These are phyloP conservation scores for Umimayanthus chanpuru DNA, from an alignment of 92 coral and sea anemone species.

Conservation along the genomic window DNA sequence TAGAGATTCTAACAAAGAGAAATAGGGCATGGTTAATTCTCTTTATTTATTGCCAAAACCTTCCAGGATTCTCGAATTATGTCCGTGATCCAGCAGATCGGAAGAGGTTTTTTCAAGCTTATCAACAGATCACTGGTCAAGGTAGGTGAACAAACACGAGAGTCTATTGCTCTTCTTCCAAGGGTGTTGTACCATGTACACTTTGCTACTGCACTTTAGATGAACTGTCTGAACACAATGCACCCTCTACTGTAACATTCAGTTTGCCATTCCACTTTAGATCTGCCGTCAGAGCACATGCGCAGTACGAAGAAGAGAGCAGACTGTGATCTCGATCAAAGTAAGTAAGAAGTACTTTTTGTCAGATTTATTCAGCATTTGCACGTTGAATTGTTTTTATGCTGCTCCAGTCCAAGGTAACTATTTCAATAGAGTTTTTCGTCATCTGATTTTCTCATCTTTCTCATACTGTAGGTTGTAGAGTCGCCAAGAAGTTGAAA, in stretches of 20 bases:
- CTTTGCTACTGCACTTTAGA: neutral
- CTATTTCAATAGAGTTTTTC: too few species aligned
- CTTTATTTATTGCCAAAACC: neutral
- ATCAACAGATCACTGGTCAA: slow-evolving; percentile 77
- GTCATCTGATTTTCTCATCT: neutral
- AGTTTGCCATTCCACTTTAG: neutral
- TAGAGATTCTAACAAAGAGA: too few species aligned
- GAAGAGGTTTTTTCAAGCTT: slow-evolving; percentile 69
- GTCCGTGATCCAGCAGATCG: slow-evolving; percentile 74
- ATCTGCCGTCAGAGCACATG: neutral
- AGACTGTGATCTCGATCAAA: slow-evolving; percentile 12
- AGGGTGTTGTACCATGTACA: neutral
- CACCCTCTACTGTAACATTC: neutral
- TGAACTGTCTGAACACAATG: neutral
- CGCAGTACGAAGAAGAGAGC: slow-evolving; percentile 11
- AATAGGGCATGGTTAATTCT: neutral
- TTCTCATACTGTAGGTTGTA: slow-evolving; percentile 50
- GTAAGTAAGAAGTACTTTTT: neutral
- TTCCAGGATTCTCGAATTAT: slow-evolving; percentile 78
- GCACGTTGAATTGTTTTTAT: neutral
- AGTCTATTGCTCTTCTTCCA: too few species aligned
- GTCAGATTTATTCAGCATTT: neutral
- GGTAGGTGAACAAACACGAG: slow-evolving; percentile 55
- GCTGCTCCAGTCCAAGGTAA: neutral
- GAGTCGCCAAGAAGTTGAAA: slow-evolving; percentile 67